These are phyloP conservation scores for Girardinus metallicus DNA, from an alignment of 2,797 vertebrate genomes.

Conservation along the genomic window DNA sequence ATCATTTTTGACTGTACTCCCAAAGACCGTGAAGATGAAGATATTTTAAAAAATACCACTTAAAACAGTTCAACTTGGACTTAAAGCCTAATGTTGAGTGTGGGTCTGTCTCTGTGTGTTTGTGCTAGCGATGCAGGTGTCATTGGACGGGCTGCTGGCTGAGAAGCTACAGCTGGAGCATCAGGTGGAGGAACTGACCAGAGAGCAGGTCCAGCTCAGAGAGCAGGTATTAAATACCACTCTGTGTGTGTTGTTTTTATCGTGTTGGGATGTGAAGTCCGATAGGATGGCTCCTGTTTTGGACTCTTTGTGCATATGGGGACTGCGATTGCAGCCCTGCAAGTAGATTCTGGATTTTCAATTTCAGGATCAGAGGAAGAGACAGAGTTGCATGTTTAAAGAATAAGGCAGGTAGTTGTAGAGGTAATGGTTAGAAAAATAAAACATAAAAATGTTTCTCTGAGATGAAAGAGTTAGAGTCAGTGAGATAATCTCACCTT, in stretches of 20 bases:
- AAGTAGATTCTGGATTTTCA: neutral
- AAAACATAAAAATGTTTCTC: neutral
- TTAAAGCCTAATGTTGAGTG: neutral
- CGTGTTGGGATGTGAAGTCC: neutral
- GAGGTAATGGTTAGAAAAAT: neutral
- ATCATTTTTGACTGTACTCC: neutral
- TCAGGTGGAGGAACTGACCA: slow-evolving; percentile 76
- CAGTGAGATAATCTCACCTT: neutral
- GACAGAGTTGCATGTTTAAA: too few species aligned
- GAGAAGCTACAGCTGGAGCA: slow-evolving; percentile 79
- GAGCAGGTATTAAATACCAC: slow-evolving; percentile 72
- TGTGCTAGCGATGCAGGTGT: slow-evolving; percentile 77
- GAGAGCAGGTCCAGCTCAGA: slow-evolving; percentile 67
- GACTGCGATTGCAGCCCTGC: neutral
- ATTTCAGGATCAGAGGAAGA: neutral
- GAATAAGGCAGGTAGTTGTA: neutral
- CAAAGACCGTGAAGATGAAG: neutral
- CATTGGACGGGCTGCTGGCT: slow-evolving; percentile 75
- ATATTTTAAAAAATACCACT: neutral
- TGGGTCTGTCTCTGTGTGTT: neutral
- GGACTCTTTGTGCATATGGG: neutral
- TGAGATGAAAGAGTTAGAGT: neutral
- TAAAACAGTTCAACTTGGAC: neutral
- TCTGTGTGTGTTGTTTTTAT: neutral
- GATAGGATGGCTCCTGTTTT: neutral